Evolutionary conservation across 2,888 invertebrate genomes (phyloP).

Genomic region (Tiliacea aurago): DNA sequence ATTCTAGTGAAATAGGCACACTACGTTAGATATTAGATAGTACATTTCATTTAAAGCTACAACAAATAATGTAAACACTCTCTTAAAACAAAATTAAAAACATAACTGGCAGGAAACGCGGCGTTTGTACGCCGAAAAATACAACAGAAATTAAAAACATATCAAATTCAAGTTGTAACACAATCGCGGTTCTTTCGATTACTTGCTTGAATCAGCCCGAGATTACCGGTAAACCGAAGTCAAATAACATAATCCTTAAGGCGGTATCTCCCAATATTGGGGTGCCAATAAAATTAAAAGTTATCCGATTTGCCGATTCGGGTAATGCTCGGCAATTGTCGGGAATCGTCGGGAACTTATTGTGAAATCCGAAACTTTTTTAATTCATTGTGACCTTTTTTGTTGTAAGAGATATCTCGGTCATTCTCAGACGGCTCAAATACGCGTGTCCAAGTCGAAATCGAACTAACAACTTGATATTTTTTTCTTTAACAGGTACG

Average conservation of each 20-base stretch:
- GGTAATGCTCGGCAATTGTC: slow-evolving; percentile 27
- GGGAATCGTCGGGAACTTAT: slow-evolving; percentile 34
- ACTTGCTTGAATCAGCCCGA: slow-evolving; percentile 62
- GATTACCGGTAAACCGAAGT: slow-evolving; percentile 70
- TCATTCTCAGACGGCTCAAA: too few relatives aligned
- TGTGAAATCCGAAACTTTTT: slow-evolving; percentile 25
- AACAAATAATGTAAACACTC: neutral
- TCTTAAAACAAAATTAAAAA: neutral
- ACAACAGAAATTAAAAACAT: slow-evolving; percentile 13
- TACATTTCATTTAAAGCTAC: neutral
- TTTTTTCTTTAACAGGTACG: too few relatives aligned
- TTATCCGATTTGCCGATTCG: slow-evolving; percentile 62
- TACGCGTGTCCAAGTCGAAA: too few relatives aligned
- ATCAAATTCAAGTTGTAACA: slow-evolving; percentile 37
- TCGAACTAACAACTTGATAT: too few relatives aligned
- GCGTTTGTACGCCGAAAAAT: neutral
- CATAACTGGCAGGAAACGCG: neutral
- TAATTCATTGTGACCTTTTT: slow-evolving; percentile 15
- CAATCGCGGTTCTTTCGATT: slow-evolving; percentile 47
- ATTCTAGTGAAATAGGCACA: neutral
- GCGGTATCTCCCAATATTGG: slow-evolving; percentile 67
- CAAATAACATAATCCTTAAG: slow-evolving; percentile 63
- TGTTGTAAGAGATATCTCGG: neutral
- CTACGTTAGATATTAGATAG: too few relatives aligned
- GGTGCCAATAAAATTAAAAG: slow-evolving; percentile 77